These are phyloP conservation scores for Pseudocheirus occidentalis DNA, from an alignment of 2,797 vertebrate genomes.

Conservation along the genomic window DNA sequence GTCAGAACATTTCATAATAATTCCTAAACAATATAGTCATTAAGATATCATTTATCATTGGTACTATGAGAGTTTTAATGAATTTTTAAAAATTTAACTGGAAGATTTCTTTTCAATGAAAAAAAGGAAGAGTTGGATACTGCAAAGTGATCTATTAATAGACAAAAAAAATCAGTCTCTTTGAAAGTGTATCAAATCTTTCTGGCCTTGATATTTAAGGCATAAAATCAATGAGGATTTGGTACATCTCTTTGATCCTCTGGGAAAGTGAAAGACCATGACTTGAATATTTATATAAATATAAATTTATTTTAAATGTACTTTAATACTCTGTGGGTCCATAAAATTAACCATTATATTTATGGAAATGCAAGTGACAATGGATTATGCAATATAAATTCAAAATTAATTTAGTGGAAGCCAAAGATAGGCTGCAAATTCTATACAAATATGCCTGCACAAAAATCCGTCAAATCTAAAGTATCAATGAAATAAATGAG, in stretches of 20 bases:
- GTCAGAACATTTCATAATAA: neutral
- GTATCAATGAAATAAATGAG: neutral
- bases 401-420: neutral
- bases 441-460: neutral
- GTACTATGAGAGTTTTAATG: conserved; percentile 37
- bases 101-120: neutral
- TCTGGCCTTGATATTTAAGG: neutral
- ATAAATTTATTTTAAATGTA: neutral
- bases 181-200: neutral
- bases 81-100: neutral
- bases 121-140: neutral
- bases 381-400: neutral
- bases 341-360: too few species aligned
- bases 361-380: neutral
- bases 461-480: neutral
- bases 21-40: conserved; percentile 16
- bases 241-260: neutral
- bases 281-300: neutral
- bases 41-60: conserved; percentile 39
- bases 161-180: neutral
- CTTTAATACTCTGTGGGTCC: neutral
- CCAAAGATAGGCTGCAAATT: neutral
- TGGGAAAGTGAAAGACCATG: neutral
- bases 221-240: neutral
- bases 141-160: neutral